Base-by-base conservation (phyloP, 2,113 vertebrate genomes). In the Neofelis nebulosa region DNA sequence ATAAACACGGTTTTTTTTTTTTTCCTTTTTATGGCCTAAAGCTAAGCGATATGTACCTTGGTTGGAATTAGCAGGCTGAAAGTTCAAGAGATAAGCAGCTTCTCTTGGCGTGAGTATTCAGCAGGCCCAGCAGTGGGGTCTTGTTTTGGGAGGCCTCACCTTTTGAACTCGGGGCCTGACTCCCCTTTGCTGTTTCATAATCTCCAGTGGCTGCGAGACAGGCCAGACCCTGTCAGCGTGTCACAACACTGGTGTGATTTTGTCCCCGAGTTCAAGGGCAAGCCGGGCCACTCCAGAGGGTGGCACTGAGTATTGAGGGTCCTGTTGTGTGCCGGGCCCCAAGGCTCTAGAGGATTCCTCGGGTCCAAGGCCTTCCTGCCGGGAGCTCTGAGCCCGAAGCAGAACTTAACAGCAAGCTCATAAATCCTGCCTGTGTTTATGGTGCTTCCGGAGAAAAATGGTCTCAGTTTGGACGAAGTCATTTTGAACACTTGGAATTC, bases 71-170 rank as follows among this genome's bases (percentile, higher is more conserved):
- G 25, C 82, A 80, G 98, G 98, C 95, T 99, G 98, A 99, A 99
- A 99, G 98, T 99, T 98, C 98, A 98, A 89, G 95, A 94, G 98
- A 98, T 98, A 99, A 99, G 98, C 89, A 91, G 85, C 68, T 96
- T n/a, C 96, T 97, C 89, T 83, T 89, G 97, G 97, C 86, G 33
- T 91, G 98, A 95, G 98, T 14, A 98, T 79, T 96, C 0, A 4
- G 52, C 76, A 80, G 78, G 57, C n/a, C 57, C 13, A 19, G 97
- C 2, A 79, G 68, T 1, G n/a, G 1, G 4, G 92, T 93, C 97
- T 98, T 92, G 93, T 21, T 19, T 52, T 21, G 19, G 93, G 89
- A 94, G 81, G 66, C 31, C 61, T 93, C 94, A 92, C 90, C 95
- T 97, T 98, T 96, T 95, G 98, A 98, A 91, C 57, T 95, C 8